Base-by-base conservation (phyloP, 1,140 invertebrate genomes). In the Polypedilum vanderplanki region DNA sequence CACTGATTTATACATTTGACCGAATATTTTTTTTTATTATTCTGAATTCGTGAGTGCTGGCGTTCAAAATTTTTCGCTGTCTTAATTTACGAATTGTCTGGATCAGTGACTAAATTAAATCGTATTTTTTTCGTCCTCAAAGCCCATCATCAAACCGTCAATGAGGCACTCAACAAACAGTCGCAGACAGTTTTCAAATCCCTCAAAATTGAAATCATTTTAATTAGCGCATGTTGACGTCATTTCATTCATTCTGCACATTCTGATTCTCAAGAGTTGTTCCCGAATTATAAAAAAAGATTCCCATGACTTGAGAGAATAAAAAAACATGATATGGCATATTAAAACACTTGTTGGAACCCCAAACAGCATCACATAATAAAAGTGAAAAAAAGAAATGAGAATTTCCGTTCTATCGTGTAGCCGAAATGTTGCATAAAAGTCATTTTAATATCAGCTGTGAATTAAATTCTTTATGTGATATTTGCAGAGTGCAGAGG, bases 341-440 rank as follows among this genome's bases (percentile, higher is more conserved):
- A 57, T n/a, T 15, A 57, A 57, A 57, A 57, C 46, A 57, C 46
- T 57, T 57, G 46, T 57, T 57, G 46, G 46, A 57, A 57, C 46
- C 46, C 46, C 46, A 57, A 12, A n/a, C 46, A 33, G 12, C 46
- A 57, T 8, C 4, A 12, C n/a, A n/a, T 12, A 33, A 33, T 3
- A 33, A 33, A 33, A n/a, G n/a, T 57, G 46, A n/a, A 57, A n/a
- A 12, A n/a, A 57, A 15, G 15, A 57, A 57, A 57, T 57, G 46
- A 57, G 46, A 57, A 57, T 57, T 57, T 57, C 46, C 46, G 46
- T 57, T 57, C 46, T n/a, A 12, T 57, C 46, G 46, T n/a, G 46
- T 4, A 57, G 12, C 46, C 46, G 46, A 57, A 57, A 57, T 57
- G 46, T 57, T 57, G 46, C 46, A 57, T 57, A 57, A 57, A 57